Base-by-base conservation (phyloP, 2,113 vertebrate genomes). In the Chlamydotis undulata region DNA sequence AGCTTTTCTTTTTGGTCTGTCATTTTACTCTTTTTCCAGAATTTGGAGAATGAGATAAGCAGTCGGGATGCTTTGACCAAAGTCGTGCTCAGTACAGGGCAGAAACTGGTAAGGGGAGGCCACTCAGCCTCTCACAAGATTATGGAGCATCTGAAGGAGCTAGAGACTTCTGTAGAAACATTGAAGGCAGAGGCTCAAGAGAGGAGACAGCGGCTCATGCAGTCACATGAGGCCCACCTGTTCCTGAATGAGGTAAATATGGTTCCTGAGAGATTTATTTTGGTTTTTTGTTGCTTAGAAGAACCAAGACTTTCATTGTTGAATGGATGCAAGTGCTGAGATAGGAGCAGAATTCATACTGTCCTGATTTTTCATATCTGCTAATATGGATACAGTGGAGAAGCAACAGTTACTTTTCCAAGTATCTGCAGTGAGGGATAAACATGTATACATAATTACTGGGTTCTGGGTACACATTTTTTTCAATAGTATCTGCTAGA, bases 11-110 rank as follows among this genome's bases (percentile, higher is more conserved):
- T 77, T 52, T 64, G 13, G 3, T 53, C 18, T 86, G 13, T 52
- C 28, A 52, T 85, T 91, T 89, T 60, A 37, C 64, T 67, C 49
- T 71, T 73, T 83, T 86, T 43, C 11, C 93, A 99, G 99, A 98
- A 97, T 83, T 61, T 98, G 93, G 98, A 98, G 97, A 98, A 98
- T 75, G 99, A 99, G 93, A 97, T 99, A 70, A 98, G 87, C 33
- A 97, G 98, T 87, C 98, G 98, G 14, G 92, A 97, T 47, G 96
- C 98, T 65, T 95, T 99, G 96, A 97, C 97, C 56, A 97, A 97
- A 96, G 97, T 96, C 3, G 98, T 99, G n/a, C 93, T 98, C 90
- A 98, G 97, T 91, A 97, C 98, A 2, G 99, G 99, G 25, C 98
- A 94, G 57, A 98, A 98, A 47, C 95, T 99, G 94, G 97, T 98